Conservation (phyloP, 1,140 invertebrate genomes). For the Plectrocnemia conspersa region DNA sequence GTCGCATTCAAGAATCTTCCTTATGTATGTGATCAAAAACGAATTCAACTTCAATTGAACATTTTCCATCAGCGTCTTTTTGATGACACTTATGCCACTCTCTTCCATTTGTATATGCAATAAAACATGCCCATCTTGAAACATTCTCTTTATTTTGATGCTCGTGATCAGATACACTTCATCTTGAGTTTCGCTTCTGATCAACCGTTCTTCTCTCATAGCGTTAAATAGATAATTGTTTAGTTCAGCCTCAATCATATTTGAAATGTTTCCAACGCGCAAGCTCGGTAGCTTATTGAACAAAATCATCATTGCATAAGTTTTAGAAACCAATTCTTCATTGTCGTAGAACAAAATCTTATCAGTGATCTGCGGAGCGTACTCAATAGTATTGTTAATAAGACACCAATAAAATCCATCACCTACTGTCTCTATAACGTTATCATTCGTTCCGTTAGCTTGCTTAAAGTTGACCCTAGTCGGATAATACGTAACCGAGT, state of each 20-base stretch:
- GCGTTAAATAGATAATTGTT: too few relatives aligned
- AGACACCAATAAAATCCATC: slow-evolving; percentile 50
- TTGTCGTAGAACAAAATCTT: slow-evolving; percentile 39
- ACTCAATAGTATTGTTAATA: slow-evolving; percentile 39
- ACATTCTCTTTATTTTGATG: slow-evolving; percentile 13
- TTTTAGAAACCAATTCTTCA: background rate
- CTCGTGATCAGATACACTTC: background rate
- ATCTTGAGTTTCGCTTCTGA: background rate
- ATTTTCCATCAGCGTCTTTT: too few relatives aligned
- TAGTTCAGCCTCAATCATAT: slow-evolving; percentile 1
- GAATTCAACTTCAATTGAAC: too few relatives aligned
- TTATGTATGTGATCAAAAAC: too few relatives aligned
- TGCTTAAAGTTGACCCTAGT: slow-evolving; percentile 35
- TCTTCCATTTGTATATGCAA: slow-evolving; percentile 7
- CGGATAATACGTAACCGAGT: slow-evolving; percentile 41
- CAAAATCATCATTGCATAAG: slow-evolving; percentile 8
- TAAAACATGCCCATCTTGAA: background rate
- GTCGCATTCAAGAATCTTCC: too few relatives aligned
- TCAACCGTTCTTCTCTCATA: too few relatives aligned
- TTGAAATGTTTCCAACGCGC: background rate
- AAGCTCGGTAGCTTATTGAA: background rate
- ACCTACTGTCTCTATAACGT: slow-evolving; percentile 37
- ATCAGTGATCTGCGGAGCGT: slow-evolving; percentile 38
- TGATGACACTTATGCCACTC: too few relatives aligned
- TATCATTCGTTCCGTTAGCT: slow-evolving; percentile 28